A percentile compares a stretch with the other conserved stretches of the same genome.
phyloP scores from a whole-genome alignment of 2,888 invertebrate genomes.

The Microctonus brassicae region DNA sequence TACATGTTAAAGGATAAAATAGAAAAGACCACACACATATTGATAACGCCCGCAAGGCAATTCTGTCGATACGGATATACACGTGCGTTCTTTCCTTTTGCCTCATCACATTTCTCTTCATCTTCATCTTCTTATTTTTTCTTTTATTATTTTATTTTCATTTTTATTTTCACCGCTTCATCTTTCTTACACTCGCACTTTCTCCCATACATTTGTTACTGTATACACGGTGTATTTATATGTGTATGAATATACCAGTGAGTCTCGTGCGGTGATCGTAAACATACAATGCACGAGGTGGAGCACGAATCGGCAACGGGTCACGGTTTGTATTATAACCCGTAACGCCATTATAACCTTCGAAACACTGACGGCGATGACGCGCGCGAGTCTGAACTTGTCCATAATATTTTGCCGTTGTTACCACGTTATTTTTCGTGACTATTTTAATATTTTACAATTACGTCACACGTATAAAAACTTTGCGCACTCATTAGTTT shows the following conservation, averaged over 20 bases:
- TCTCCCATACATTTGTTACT: neutral
- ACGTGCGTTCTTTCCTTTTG: conserved; percentile 33
- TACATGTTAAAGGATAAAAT: neutral
- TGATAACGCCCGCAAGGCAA: conserved; percentile 50
- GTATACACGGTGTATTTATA: neutral
- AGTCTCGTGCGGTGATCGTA: conserved; percentile 47
- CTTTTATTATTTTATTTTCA: too few species aligned
- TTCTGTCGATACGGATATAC: conserved; percentile 63
- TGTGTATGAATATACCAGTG: neutral
- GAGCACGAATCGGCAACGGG: conserved; percentile 48
- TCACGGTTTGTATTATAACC: conserved; percentile 59
- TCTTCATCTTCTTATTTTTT: too few species aligned
- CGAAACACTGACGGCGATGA: conserved; percentile 32
- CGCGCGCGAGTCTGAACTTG: conserved; percentile 32
- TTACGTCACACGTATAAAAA: conserved; percentile 59
- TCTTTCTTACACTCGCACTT: conserved; percentile 38
- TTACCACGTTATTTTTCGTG: conserved; percentile 53
- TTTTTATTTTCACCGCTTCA: conserved; percentile 3
- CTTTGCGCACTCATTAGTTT: neutral
- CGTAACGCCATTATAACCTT: conserved; percentile 56
- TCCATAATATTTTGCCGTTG: neutral
- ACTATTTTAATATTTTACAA: conserved; percentile 65
- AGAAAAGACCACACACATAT: conserved; percentile 60
- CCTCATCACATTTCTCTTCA: conserved; percentile 12
- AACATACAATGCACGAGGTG: conserved; percentile 60